phyloP scores from a whole-genome alignment of 2,888 invertebrate species.

The Trachelus stipa region DNA sequence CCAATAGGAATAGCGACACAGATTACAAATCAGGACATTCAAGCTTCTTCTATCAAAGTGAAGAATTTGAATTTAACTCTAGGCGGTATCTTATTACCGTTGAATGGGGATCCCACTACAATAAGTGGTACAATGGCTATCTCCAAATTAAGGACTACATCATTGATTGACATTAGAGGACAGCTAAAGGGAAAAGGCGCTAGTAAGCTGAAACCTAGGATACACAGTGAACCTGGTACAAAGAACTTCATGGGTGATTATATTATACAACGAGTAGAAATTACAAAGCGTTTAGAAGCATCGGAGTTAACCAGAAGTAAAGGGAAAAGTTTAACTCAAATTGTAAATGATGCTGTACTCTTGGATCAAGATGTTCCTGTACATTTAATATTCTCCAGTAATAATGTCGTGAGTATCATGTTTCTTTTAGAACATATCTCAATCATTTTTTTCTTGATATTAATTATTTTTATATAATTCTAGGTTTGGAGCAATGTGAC shows the following conservation, averaged over 20 bases:
- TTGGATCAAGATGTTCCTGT: conserved; percentile 58
- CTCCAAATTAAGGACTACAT: conserved; percentile 44
- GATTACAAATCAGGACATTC: conserved; percentile 31
- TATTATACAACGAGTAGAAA: conserved; percentile 65
- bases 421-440: not conserved
- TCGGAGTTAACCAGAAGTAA: conserved; percentile 52
- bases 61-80: conserved; percentile 37
- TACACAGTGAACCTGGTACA: conserved; percentile 61
- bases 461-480: conserved; percentile 46
- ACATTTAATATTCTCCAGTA: conserved; percentile 59
- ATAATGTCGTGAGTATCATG: conserved; percentile 53
- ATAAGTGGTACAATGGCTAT: conserved; percentile 42
- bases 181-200: conserved; percentile 65
- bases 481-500: conserved; percentile 67
- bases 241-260: conserved; percentile 65
- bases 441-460: conserved; percentile 13
- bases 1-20: conserved; percentile 36
- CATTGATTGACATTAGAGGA: conserved; percentile 66
- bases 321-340: conserved; percentile 52
- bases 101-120: conserved; percentile 34
- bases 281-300: conserved; percentile 63
- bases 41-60: conserved; percentile 26
- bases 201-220: conserved; percentile 66
- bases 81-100: conserved; percentile 46
- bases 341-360: conserved; percentile 58